phyloP scores from a whole-genome alignment of 2,113 vertebrate genomes.

The Noctilio leporinus region DNA sequence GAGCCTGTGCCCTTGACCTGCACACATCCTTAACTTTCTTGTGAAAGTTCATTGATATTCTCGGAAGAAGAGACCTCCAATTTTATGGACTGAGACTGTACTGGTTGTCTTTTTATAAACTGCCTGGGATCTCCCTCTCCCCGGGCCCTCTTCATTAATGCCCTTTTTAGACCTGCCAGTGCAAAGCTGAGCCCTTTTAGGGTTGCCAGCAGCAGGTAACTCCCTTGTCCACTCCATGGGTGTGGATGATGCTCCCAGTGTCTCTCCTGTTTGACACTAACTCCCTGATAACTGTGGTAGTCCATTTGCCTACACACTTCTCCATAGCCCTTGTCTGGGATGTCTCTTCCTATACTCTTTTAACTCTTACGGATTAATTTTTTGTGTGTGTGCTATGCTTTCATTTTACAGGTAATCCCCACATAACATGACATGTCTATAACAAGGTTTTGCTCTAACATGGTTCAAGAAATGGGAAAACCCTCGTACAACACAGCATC shows the following conservation, averaged over 20 bases:
- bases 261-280: fast-evolving
- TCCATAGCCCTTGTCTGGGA: background rate
- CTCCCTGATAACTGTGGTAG: fast-evolving
- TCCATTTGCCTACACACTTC: fast-evolving
- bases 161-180: too few species aligned
- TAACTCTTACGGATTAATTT: fast-evolving
- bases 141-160: background rate
- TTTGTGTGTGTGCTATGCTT: background rate
- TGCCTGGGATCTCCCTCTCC: background rate
- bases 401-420: too few species aligned
- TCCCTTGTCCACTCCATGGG: fast-evolving
- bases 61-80: background rate
- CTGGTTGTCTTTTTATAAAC: background rate
- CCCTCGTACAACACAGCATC: too few species aligned
- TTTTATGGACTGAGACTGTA: background rate
- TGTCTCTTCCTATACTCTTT: background rate
- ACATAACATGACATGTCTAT: too few species aligned
- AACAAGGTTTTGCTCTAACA: too few species aligned
- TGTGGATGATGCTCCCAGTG: background rate
- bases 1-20: background rate
- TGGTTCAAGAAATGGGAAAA: too few species aligned
- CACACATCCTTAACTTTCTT: background rate
- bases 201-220: background rate
- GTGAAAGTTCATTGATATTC: background rate
- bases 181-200: background rate